Conservation (phyloP, 2,888 invertebrate genomes). For the Eurytoma adleriae region DNA sequence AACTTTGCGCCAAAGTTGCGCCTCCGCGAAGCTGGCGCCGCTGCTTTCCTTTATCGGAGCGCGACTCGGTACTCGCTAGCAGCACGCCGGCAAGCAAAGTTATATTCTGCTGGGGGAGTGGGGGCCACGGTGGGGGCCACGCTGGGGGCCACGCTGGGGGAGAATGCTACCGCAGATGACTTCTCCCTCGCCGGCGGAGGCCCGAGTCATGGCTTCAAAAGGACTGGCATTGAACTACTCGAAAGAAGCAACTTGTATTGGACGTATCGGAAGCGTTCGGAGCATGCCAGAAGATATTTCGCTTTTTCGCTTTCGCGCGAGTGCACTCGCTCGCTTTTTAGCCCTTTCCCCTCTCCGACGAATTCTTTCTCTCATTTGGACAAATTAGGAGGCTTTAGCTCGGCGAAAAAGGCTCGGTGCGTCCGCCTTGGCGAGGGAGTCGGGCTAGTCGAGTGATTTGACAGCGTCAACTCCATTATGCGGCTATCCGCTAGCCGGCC, state of each 20-base stretch:
- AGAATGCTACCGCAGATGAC: background rate
- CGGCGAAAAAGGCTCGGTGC: too few species aligned
- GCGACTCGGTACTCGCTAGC: background rate
- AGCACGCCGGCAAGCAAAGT: background rate
- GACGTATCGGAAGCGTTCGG: too few species aligned
- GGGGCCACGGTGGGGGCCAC: too few species aligned
- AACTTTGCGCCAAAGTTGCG: background rate
- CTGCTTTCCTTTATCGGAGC: conserved; percentile 1
- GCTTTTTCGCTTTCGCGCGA: background rate
- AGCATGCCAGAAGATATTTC: too few species aligned
- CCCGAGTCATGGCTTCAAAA: background rate
- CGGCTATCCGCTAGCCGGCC: too few species aligned
- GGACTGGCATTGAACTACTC: background rate
- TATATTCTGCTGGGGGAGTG: background rate
- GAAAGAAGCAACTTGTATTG: too few species aligned
- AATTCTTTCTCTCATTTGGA: too few species aligned
- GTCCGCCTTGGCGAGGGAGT: background rate
- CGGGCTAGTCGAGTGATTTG: background rate
- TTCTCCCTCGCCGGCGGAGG: background rate
- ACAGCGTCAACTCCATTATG: conserved; percentile 22
- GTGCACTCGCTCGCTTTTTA: too few species aligned
- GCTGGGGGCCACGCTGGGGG: too few species aligned
- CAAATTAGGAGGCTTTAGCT: too few species aligned
- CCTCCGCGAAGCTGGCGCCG: background rate
- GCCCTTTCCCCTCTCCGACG: too few species aligned